phyloP scores from a whole-genome alignment of 2,113 vertebrate species.

The Megatriorchis doriae region DNA sequence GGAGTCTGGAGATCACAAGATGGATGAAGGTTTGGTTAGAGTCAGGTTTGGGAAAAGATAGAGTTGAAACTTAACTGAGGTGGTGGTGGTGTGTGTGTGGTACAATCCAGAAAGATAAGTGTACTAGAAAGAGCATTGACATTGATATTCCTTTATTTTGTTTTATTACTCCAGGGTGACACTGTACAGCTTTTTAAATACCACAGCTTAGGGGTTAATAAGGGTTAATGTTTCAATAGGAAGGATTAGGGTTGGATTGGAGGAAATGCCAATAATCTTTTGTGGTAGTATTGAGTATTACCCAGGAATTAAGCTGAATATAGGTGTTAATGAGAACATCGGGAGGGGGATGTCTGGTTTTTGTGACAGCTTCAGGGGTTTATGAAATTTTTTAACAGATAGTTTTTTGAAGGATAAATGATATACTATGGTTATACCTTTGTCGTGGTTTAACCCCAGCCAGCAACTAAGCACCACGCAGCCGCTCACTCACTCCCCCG shows the following conservation, averaged over 20 bases:
- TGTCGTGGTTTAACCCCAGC: too few relatives aligned
- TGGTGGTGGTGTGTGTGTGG: neutral
- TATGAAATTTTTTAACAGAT: neutral
- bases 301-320: neutral
- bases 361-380: neutral
- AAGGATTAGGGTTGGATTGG: neutral
- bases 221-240: neutral
- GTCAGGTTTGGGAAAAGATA: neutral
- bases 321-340: neutral
- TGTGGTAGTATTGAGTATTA: neutral
- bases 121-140: neutral
- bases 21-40: neutral
- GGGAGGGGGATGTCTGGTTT: accelerated
- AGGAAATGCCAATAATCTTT: neutral
- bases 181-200: neutral
- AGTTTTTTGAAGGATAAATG: neutral
- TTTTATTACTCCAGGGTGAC: neutral
- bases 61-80: neutral
- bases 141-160: neutral
- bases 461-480: too few relatives aligned
- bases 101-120: neutral
- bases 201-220: neutral
- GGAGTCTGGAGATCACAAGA: neutral
- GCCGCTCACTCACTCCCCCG: too few relatives aligned
- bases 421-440: neutral